These are phyloP conservation scores for Toxostoma redivivum DNA, from an alignment of 2,113 vertebrate genomes.

Conservation along the genomic window DNA sequence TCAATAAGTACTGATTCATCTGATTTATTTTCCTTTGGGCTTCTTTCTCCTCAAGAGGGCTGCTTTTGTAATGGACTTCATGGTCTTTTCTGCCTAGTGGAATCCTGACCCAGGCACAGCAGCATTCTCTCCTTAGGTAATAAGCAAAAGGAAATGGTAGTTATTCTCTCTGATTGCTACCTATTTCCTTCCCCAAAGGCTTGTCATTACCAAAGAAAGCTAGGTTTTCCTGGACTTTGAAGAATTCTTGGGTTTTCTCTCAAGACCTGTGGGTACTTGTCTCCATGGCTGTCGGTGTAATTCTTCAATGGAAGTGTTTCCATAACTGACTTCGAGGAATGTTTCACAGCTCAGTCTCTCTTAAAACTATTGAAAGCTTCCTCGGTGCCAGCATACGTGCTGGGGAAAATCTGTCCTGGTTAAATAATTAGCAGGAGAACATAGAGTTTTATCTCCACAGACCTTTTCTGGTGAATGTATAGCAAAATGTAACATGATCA, in stretches of 20 bases:
- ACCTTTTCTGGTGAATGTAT: not conserved
- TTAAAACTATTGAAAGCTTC: not conserved
- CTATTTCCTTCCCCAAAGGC: not conserved
- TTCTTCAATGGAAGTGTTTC: not conserved
- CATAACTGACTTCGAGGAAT: rapidly evolving
- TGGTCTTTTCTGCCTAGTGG: not conserved
- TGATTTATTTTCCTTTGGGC: not conserved
- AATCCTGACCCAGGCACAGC: not conserved
- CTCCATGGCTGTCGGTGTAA: not conserved
- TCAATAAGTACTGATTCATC: not conserved
- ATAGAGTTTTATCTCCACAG: not conserved
- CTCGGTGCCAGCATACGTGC: rapidly evolving
- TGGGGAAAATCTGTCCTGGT: not conserved
- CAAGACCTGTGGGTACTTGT: not conserved
- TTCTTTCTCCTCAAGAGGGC: not conserved
- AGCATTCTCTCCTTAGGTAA: rapidly evolving
- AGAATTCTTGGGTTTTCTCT: not conserved
- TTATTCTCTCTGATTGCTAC: not conserved
- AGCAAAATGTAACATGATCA: not conserved
- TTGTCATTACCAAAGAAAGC: not conserved
- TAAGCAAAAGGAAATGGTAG: not conserved
- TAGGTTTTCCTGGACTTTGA: not conserved
- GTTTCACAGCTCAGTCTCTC: not conserved
- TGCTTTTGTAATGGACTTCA: not conserved
- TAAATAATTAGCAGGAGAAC: not conserved